Evolutionary conservation across 2,888 invertebrate species (phyloP).

Genomic region (Drosophila emarginata): DNA sequence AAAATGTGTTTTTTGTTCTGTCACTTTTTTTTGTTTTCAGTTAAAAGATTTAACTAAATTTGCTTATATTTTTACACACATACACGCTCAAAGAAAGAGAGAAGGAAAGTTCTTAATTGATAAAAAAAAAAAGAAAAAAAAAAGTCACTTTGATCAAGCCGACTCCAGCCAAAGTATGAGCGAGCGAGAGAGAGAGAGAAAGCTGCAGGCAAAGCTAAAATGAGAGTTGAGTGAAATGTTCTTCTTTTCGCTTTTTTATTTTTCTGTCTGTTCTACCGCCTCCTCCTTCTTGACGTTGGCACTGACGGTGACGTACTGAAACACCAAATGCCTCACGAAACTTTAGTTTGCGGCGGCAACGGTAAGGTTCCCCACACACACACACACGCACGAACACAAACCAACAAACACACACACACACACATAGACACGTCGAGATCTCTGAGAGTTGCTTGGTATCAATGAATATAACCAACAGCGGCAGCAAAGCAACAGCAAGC

Average conservation of each 20-base stretch:
- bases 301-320: conserved; percentile 75
- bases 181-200: conserved; percentile 30
- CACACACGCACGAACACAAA: conserved; percentile 19
- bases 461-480: conserved; percentile 19
- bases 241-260: conserved; percentile 55
- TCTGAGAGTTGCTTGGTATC: conserved; percentile 7
- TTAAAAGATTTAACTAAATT: conserved; percentile 12
- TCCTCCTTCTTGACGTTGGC: conserved; percentile 75
- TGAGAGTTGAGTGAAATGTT: conserved; percentile 58
- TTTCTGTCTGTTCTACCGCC: conserved; percentile 63
- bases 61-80: neutral
- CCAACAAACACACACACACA: conserved; percentile 27
- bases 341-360: conserved; percentile 68
- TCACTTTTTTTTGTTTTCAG: conserved; percentile 36
- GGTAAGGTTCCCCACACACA: conserved; percentile 47
- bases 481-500: conserved; percentile 22
- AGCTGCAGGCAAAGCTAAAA: conserved; percentile 5
- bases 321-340: conserved; percentile 54
- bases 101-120: conserved; percentile 6
- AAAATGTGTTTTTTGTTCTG: conserved; percentile 18
- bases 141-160: conserved; percentile 17
- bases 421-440: conserved; percentile 7
- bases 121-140: conserved; percentile 12
- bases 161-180: conserved; percentile 6
- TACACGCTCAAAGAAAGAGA: conserved; percentile 6